A percentile compares a stretch with the other conserved stretches of the same genome.
Evolutionary conservation across 2,888 invertebrate species (phyloP).

Genomic region (Anodontia alba): DNA sequence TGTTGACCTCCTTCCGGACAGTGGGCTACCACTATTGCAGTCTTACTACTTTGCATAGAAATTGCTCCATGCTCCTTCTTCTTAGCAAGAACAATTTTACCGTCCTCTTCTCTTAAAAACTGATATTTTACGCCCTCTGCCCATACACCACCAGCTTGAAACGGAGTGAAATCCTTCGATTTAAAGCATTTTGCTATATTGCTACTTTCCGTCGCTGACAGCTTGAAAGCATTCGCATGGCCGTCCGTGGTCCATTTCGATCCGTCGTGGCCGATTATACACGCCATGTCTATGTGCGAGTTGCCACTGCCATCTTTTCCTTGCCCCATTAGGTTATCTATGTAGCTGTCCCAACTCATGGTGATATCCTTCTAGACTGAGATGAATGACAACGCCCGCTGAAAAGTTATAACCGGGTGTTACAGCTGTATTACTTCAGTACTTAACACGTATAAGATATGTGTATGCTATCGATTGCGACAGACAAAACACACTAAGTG

Average conservation of each 20-base stretch:
- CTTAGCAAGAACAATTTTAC: slow-evolving; percentile 64
- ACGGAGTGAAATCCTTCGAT: slow-evolving; percentile 55
- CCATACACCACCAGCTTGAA: slow-evolving; percentile 56
- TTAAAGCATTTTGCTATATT: slow-evolving; percentile 65
- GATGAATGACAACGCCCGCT: too few relatives aligned
- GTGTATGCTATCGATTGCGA: too few relatives aligned
- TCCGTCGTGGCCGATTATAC: slow-evolving; percentile 71
- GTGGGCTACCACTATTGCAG: slow-evolving; percentile 71
- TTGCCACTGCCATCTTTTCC: slow-evolving; percentile 55
- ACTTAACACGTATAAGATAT: too few relatives aligned
- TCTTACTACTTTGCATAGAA: slow-evolving; percentile 64
- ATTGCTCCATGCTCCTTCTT: slow-evolving; percentile 67
- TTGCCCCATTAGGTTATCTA: slow-evolving; percentile 69
- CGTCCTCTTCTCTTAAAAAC: slow-evolving; percentile 69
- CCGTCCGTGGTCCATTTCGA: slow-evolving; percentile 62
- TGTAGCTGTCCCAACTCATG: slow-evolving; percentile 74
- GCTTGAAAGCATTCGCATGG: slow-evolving; percentile 36
- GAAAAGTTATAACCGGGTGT: too few relatives aligned
- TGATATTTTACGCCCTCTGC: slow-evolving; percentile 67
- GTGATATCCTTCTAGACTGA: neutral
- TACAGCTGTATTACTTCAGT: too few relatives aligned
- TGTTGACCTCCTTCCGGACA: slow-evolving; percentile 68
- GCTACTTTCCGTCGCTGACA: slow-evolving; percentile 47
- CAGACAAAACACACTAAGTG: too few relatives aligned
- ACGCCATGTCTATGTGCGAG: slow-evolving; percentile 61